These are phyloP conservation scores for Odocoileus virginianus DNA, from an alignment of 2,113 vertebrate genomes.

Conservation along the genomic window DNA sequence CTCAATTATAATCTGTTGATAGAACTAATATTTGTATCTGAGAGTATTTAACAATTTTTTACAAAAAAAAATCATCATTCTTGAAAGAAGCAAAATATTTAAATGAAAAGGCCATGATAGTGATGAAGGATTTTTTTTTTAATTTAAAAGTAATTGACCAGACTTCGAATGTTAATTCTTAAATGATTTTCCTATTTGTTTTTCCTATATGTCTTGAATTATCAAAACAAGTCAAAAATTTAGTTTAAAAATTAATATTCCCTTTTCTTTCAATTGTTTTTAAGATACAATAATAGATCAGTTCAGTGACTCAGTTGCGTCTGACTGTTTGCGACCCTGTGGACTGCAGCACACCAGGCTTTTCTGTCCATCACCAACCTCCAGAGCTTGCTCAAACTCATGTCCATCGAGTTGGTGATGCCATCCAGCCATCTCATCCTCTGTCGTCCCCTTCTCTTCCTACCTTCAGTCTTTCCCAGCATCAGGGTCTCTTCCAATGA, in stretches of 20 bases:
- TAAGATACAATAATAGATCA: neutral
- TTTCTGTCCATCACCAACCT: neutral
- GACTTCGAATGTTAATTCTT: neutral
- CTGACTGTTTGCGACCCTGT: neutral
- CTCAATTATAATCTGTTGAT: neutral
- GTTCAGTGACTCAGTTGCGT: neutral
- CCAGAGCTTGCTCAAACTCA: neutral
- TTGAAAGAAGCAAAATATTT: neutral
- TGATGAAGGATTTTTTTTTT: neutral
- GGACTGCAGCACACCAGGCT: neutral
- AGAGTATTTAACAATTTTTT: neutral
- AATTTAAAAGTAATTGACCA: neutral
- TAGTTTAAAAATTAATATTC: neutral
- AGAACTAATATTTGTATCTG: neutral
- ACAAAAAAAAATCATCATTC: neutral
- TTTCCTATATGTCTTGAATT: neutral
- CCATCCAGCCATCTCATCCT: neutral
- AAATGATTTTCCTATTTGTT: neutral
- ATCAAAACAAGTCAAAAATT: neutral
- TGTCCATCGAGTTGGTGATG: neutral
- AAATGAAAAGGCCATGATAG: neutral
- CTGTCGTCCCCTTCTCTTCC: neutral
- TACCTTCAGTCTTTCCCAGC: neutral
- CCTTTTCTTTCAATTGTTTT: neutral
- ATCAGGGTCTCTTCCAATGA: neutral